phyloP scores from a whole-genome alignment of 2,888 invertebrate genomes.

The Sinopyrophorus schimmeli region DNA sequence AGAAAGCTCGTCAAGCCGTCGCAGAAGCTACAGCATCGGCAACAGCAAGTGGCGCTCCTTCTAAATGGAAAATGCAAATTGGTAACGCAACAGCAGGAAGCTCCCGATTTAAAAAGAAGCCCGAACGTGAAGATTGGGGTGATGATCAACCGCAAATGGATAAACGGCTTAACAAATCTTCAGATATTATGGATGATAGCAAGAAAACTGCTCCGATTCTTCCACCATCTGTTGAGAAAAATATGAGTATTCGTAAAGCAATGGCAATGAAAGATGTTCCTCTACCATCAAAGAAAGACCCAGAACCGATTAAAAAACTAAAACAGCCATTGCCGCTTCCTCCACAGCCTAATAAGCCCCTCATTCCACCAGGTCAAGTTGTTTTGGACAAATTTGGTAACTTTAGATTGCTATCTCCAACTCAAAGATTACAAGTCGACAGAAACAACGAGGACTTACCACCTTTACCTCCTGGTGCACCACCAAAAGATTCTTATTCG shows the following conservation, averaged over 20 bases:
- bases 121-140: conserved; percentile 52
- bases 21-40: conserved; percentile 57
- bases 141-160: conserved; percentile 33
- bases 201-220: conserved; percentile 41
- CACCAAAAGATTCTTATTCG: conserved; percentile 55
- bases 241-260: conserved; percentile 63
- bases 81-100: conserved; percentile 59
- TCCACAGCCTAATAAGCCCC: conserved; percentile 42
- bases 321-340: conserved; percentile 41
- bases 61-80: conserved; percentile 74
- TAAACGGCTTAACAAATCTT: conserved; percentile 17
- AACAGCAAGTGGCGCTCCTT: conserved; percentile 57
- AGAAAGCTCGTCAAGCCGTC: conserved; percentile 57
- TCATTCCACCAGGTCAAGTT: conserved; percentile 59
- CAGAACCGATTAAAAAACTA: conserved; percentile 43
- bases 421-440: conserved; percentile 52
- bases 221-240: conserved; percentile 59
- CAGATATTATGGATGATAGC: conserved; percentile 19
- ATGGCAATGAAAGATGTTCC: conserved; percentile 69
- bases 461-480: conserved; percentile 58
- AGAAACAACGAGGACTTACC: conserved; percentile 56
- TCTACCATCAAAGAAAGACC: conserved; percentile 55
- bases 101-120: conserved; percentile 66
- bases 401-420: conserved; percentile 63
- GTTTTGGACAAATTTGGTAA: conserved; percentile 76